These are phyloP conservation scores for Andrena haemorrhoa DNA, from an alignment of 2,888 invertebrate genomes.

Conservation along the genomic window DNA sequence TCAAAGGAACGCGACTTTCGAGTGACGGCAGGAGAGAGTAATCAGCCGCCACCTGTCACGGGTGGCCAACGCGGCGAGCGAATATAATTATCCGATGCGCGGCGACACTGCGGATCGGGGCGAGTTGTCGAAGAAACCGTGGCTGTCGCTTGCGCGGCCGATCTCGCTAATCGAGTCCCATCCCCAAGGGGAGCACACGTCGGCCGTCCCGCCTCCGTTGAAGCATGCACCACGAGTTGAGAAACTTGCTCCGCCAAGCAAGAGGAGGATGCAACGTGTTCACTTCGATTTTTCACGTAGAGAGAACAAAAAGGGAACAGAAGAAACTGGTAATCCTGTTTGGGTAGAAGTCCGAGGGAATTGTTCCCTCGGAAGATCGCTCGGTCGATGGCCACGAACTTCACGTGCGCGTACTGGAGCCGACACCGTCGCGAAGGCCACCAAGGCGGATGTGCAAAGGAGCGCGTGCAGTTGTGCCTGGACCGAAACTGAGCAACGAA, in stretches of 20 bases:
- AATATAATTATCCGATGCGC: slow-evolving; percentile 1
- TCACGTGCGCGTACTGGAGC: slow-evolving; percentile 8
- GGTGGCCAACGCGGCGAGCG: not conserved
- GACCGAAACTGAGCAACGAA: slow-evolving; percentile 81
- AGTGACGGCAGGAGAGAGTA: not conserved
- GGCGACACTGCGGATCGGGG: not conserved
- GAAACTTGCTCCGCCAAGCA: not conserved
- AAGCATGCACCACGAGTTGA: not conserved
- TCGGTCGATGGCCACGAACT: not conserved
- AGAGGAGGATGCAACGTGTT: not conserved
- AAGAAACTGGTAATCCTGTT: not conserved
- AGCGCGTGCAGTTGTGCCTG: slow-evolving; percentile 73
- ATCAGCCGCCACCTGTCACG: slow-evolving; percentile 10
- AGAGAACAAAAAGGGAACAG: not conserved
- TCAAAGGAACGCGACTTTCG: slow-evolving; percentile 5
- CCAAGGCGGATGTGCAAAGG: slow-evolving; percentile 37
- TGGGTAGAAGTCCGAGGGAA: not conserved
- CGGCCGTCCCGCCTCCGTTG: not conserved
- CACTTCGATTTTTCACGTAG: not conserved
- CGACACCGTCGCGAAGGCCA: slow-evolving; percentile 2
- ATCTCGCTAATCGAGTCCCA: not conserved
- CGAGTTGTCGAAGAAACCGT: not conserved
- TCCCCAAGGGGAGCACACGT: not conserved
- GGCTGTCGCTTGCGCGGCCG: slow-evolving; percentile 1
- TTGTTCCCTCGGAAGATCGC: not conserved